Evolutionary conservation across 2,797 vertebrate species (phyloP).

Genomic region (Microcaecilia unicolor): DNA sequence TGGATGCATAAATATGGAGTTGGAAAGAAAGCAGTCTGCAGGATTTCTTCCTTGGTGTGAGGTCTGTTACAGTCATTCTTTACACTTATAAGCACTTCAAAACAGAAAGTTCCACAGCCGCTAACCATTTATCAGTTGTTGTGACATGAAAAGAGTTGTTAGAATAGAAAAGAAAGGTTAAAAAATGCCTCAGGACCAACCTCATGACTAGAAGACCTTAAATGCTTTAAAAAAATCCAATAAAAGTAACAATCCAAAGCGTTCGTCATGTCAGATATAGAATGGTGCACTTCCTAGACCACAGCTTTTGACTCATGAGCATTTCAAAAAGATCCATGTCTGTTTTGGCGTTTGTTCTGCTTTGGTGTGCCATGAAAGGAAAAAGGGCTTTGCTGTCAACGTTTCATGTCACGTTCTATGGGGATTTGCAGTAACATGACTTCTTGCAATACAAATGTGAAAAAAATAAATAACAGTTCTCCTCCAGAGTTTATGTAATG

Average conservation of each 20-base stretch:
- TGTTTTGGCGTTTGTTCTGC: background rate
- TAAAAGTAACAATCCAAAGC: constrained; percentile 1
- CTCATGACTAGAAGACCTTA: constrained; percentile 1
- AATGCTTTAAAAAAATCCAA: background rate
- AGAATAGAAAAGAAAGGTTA: too few relatives aligned
- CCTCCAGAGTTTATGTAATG: constrained; percentile 4
- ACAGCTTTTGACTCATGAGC: background rate
- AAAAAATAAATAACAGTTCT: constrained; percentile 2
- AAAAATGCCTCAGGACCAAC: background rate
- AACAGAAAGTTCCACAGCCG: too few relatives aligned
- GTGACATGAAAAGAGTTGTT: too few relatives aligned
- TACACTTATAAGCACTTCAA: too few relatives aligned
- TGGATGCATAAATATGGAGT: too few relatives aligned
- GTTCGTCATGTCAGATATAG: constrained; percentile 5
- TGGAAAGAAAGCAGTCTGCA: too few relatives aligned
- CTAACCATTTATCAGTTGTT: too few relatives aligned
- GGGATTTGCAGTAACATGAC: constrained; percentile 4
- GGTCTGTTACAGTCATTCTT: too few relatives aligned
- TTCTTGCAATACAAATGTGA: constrained; percentile 1
- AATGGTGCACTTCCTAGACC: background rate
- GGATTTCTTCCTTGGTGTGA: too few relatives aligned
- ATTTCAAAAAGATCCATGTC: background rate
- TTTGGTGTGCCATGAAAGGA: background rate
- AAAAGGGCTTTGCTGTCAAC: background rate
- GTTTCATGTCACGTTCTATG: background rate